These are phyloP conservation scores for Pilophorus perplexus DNA, from an alignment of 2,888 invertebrate species.

Conservation along the genomic window DNA sequence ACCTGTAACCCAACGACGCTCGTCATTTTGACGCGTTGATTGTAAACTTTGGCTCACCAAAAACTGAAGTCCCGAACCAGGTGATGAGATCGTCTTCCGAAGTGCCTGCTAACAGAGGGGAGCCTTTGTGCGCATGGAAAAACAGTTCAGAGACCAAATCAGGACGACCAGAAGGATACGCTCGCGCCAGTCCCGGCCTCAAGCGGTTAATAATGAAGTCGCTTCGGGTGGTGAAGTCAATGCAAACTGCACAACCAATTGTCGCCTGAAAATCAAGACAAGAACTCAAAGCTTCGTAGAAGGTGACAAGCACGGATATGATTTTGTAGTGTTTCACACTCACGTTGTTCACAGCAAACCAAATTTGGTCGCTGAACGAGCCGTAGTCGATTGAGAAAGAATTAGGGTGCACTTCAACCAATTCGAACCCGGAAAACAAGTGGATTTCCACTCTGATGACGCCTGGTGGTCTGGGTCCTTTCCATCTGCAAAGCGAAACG, in stretches of 20 bases:
- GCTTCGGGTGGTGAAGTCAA: slow-evolving; percentile 61
- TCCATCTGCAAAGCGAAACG: slow-evolving; percentile 56
- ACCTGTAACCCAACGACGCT: no score
- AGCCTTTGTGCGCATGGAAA: slow-evolving; percentile 62
- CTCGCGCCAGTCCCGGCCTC: slow-evolving; percentile 63
- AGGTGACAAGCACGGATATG: no score
- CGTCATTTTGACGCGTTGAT: no score
- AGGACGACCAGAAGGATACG: slow-evolving; percentile 62
- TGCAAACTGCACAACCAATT: slow-evolving; percentile 62
- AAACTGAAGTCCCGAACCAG: slow-evolving; percentile 59
- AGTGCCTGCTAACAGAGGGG: slow-evolving; percentile 61
- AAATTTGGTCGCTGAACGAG: slow-evolving; percentile 61
- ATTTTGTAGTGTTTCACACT: slow-evolving; percentile 51
- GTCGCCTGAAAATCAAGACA: slow-evolving; percentile 55
- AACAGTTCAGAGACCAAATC: slow-evolving; percentile 64
- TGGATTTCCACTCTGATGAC: slow-evolving; percentile 62
- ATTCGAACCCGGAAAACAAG: slow-evolving; percentile 64
- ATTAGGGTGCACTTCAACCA: slow-evolving; percentile 52
- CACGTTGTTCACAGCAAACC: slow-evolving; percentile 67
- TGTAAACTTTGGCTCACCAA: no score
- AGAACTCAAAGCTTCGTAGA: not conserved
- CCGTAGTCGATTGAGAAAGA: slow-evolving; percentile 61
- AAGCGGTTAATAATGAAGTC: slow-evolving; percentile 62
- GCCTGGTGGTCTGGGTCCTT: slow-evolving; percentile 61
- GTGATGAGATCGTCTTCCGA: slow-evolving; percentile 66